Percentiles rank a stretch among this genome's conserved stretches.
Conservation (phyloP, 1,140 invertebrate genomes). For the Sarcophaga bullata region DNA sequence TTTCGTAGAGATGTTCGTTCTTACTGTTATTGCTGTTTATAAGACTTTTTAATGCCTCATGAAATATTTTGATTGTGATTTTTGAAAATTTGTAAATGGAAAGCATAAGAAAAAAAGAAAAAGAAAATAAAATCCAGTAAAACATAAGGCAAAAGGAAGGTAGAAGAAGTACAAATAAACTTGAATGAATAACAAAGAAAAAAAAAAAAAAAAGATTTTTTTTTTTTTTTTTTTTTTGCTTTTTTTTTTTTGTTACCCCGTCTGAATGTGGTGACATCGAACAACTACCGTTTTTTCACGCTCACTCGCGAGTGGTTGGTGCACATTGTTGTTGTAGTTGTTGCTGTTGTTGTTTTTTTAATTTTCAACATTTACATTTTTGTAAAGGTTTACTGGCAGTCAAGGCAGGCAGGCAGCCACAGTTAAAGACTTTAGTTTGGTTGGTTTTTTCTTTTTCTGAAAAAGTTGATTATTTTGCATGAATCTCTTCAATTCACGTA, state of each 20-base stretch:
- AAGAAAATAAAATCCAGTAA: no score
- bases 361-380: conserved; percentile 12
- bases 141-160: no score
- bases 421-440: conserved; percentile 2
- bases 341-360: neutral
- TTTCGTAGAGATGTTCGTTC: no score
- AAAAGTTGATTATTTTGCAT: conserved; percentile 25
- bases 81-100: neutral
- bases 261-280: no score
- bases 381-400: neutral
- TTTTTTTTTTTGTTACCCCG: no score
- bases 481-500: conserved; percentile 17
- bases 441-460: neutral
- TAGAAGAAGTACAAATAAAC: no score
- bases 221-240: no score
- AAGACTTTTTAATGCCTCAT: neutral
- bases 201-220: no score
- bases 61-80: neutral
- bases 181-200: no score
- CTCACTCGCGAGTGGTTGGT: neutral
- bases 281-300: conserved; percentile 13
- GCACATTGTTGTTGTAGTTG: neutral
- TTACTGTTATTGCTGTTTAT: neutral
- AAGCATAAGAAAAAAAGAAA: neutral
- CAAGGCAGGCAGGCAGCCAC: neutral